Evolutionary conservation across 2,888 invertebrate genomes (phyloP), one percentile per base, ranked within the genome.

Genomic region (Amblyteles armatorius): DNA sequence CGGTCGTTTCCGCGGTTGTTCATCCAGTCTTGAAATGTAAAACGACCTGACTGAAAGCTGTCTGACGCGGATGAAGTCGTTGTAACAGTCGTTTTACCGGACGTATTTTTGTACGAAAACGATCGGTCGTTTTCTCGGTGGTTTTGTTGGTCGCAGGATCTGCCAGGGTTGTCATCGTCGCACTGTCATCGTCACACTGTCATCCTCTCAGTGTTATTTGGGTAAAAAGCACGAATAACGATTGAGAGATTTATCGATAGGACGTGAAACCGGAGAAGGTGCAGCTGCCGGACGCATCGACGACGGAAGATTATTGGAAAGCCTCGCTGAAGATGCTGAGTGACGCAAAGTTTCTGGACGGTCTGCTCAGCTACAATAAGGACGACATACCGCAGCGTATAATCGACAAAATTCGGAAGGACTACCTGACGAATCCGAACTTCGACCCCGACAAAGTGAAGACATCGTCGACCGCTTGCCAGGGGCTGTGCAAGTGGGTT

Each of bases 401-500:
- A 2, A 99, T 99, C 94, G 97, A 97, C 92, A 97, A 96, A 91
- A 95, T 99, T 76, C 96, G 97, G 87, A 96, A 97, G 50, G 97
- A 96, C 88, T 97, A 98, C 80, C 94, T 98, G 90, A 95, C 95
- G 48, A 98, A 98, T 91, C 97, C 97, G 79, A 97, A 97, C 73
- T 99, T 99, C 92, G 98, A 98, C 92, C 98, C 98, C 0, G 98
- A 98, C 68, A 98, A 98, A 94, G 96, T 99, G 48, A 97, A 96
- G 91, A 94, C 96, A 0, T 98, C 98, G 0, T 98, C 99, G 0
- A 96, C 97, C 0, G 99, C 99, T 7, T 97, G 97, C 90, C 98
- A 99, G 94, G 98, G 97, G 81, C 94, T 98, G 90, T 99, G 99
- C 92, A 97, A 97, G 91, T 99, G 99, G 99, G 97, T 99, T 33